Base-by-base conservation (phyloP, 2,888 invertebrate species). In the Machimus rusticus region DNA sequence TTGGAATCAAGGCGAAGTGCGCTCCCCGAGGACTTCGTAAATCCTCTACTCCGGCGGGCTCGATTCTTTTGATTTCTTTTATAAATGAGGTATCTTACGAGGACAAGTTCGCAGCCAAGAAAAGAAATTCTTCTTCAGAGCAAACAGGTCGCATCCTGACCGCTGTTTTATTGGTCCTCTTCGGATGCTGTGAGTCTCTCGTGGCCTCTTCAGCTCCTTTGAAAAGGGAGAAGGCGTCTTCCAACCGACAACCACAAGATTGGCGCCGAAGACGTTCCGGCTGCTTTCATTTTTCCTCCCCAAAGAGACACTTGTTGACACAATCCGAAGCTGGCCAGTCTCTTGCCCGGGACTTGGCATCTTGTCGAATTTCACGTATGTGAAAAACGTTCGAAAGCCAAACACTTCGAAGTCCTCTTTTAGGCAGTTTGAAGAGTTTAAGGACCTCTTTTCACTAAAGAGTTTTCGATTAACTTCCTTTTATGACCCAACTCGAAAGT, bases 261-360 rank as follows among this genome's bases (percentile, higher is more conserved):
- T 39, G 46, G 79, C 66, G 66, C 23, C 23, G 23, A 66, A 39
- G 74, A 85, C 43, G 85, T 37, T 74, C 37, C 43, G 23, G 28
- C 28, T 19, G 74, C 74, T 74, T 46, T 85, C 31, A 34, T 82
- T 82, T 82, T 78, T 74, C 28, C n/a, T 31, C 14, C 85, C 31
- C 3, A 66, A 85, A 85, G 74, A 74, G 39, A 31, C 74, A 85
- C 85, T 85, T 85, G 85, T 85, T 85, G 85, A 85, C 74, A 74
- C 23, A 66, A 84, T n/a, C 34, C 34, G n/a, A 55, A 31, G 23
- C 55, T 57, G 57, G 81, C 81, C 55, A 51, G n/a, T 51, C 51
- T 28, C 34, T 34, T 31, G 76, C 16, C 2, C n/a, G n/a, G 76
- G 37, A 39, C 1, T 3, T 19, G 31, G 19, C 31, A 23, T 39